Evolutionary conservation across 1,140 invertebrate species (phyloP), one percentile per base, ranked within the genome.

Genomic region (Rhopalosiphum padi): DNA sequence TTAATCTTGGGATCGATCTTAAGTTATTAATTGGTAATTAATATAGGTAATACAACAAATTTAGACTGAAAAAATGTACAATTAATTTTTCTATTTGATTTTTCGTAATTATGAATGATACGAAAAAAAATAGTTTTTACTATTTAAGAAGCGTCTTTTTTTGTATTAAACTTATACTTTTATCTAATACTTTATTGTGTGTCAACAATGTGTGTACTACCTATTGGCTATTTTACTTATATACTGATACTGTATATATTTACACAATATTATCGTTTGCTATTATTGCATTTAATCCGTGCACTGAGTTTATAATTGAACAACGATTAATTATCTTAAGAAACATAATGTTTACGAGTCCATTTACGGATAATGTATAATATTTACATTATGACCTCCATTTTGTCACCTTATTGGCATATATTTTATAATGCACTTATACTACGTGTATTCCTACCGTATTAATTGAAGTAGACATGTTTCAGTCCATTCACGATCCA

Each of bases 321-420:
- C 21, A 86, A 30, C n/a, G 21, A 87, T 87, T 35, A 87, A 22
- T 22, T 37, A 37, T 35, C n/a, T 37, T 43, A 53, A 51, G n/a
- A 25, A 89, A 89, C 1, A 53, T 89, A 89, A 89, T 53, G 23
- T 53, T 89, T 53, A 55, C 35, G 23, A 89, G 51, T 55, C 87
- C 51, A 37, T 23, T 30, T 89, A 53, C 11, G 87, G n/a, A 41
- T n/a, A 89, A 55, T 25, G 18, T 11, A 46, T 46, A 43, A 46
- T 46, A 43, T n/a, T 88, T 55, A 23, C n/a, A 30, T 37, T 55
- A 23, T 55, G 87, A 41, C 87, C 87, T 55, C 87, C n/a, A 55
- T 89, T 89, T 89, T 89, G 86, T 55, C n/a, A 88, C 48, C 48
- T 88, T 88, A 88, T 88, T 88, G 87, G 46, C 9, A 87, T 87